Evolutionary conservation across 2,888 invertebrate genomes (phyloP), one percentile per base, ranked within the genome.

Genomic region (Thera britannica): DNA sequence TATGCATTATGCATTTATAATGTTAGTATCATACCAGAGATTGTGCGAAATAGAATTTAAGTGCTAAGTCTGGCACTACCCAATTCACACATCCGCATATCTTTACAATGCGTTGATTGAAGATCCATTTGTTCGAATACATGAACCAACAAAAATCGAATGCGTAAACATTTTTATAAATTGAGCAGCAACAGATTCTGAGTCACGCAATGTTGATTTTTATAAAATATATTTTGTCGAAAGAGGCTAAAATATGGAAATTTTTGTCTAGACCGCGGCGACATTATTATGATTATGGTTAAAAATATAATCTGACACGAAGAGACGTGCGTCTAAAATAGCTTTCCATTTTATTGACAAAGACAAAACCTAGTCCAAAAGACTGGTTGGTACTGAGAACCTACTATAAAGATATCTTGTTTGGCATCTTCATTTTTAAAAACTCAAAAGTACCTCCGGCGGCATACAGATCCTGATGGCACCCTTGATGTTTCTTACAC

Each of bases 81-180:
- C 51, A n/a, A 12, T 48, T 62, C 63, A 61, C 60, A 65, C 55
- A 65, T 57, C 55, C 58, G 58, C 55, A 57, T 62, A 56, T 67
- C 67, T 68, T 34, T 52, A 66, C 61, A 68, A 65, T 63, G 68
- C 12, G 52, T 64, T 59, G 73, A 67, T 72, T 62, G 61, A 68
- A 71, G 73, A 74, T 68, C 72, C 72, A 79, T 75, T 78, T 74
- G 72, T 72, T 68, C 46, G 58, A 74, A 67, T 68, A 62, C 52
- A 57, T 65, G 44, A 58, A 58, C 59, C 66, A 62, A 76, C 73
- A 74, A 70, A 74, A 75, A 70, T 67, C 70, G 66, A 74, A 71
- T 64, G 49, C 46, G 41, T 62, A 55, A 70, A 38, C 23, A 51
- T 23, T 35, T 9, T n/a, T 46, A 9, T 8, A 3, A 38, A 41